A percentile compares a stretch with the other conserved stretches of the same genome.
Conservation (phyloP, 1,140 invertebrate species). For the Caenorhabditis briggsae region DNA sequence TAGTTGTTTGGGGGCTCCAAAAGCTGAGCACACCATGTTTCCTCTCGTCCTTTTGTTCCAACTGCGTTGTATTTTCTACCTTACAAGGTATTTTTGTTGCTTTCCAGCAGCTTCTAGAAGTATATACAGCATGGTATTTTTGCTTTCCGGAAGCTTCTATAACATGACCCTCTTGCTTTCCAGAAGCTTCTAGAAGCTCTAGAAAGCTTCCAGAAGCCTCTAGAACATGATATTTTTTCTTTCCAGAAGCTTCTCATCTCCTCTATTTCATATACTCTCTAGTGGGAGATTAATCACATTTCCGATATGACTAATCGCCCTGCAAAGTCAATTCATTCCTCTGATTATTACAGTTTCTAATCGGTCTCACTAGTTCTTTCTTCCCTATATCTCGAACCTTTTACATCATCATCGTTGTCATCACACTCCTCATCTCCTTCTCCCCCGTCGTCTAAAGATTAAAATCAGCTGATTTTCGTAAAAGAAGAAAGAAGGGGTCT, state of each 20-base stretch:
- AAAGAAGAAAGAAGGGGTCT: not conserved
- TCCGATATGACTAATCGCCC: not conserved
- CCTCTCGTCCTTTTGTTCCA: not conserved
- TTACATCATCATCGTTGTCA: not conserved
- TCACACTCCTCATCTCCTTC: not conserved
- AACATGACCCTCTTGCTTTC: not conserved
- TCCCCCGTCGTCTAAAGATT: not conserved
- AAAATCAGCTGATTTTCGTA: conserved; percentile 6
- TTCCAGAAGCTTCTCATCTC: no score
- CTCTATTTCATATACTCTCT: not conserved
- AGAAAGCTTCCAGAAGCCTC: no score
- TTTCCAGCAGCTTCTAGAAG: no score
- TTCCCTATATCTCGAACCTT: no score
- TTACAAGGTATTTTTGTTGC: not conserved
- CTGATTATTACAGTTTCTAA: no score
- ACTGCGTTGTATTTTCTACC: not conserved
- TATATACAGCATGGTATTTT: no score
- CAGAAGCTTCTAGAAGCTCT: not conserved
- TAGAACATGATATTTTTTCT: no score
- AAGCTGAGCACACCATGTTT: conserved; percentile 33
- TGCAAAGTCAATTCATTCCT: no score
- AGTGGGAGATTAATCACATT: not conserved
- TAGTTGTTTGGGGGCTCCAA: not conserved
- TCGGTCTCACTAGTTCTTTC: no score
- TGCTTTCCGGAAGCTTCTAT: not conserved